These are phyloP conservation scores for Naja naja DNA, from an alignment of 2,113 vertebrate genomes.

Conservation along the genomic window DNA sequence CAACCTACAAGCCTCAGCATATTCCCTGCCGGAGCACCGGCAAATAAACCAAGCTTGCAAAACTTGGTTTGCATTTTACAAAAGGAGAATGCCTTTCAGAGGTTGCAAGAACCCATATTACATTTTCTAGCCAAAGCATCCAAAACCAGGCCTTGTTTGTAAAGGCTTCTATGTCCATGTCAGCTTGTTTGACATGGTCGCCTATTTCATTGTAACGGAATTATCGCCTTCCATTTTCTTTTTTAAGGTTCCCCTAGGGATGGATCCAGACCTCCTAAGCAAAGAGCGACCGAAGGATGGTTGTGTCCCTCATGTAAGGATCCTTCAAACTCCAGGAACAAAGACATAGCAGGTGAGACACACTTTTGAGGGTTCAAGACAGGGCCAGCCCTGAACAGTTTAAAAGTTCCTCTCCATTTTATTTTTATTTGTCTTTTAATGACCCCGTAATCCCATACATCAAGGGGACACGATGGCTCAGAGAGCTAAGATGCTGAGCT, in stretches of 20 bases:
- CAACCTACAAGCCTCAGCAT: not conserved
- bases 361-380: rapidly evolving
- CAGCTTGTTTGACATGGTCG: not conserved
- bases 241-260: not conserved
- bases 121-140: not conserved
- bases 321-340: not conserved
- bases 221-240: not conserved
- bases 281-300: not conserved
- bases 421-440: too few relatives aligned
- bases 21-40: not conserved
- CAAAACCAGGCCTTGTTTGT: not conserved
- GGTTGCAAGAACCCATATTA: not conserved
- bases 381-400: not conserved
- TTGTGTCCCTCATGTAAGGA: constrained; percentile 62
- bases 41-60: not conserved
- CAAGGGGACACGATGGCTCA: too few relatives aligned
- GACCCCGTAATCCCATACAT: too few relatives aligned
- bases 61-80: not conserved
- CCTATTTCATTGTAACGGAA: not conserved
- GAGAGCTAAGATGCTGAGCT: too few relatives aligned
- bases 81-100: not conserved
- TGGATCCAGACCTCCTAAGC: rapidly evolving
- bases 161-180: not conserved
- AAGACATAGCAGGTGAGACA: constrained; percentile 64
- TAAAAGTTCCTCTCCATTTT: not conserved